Base-by-base conservation (phyloP, 2,797 vertebrate species). In the Threskiornis aethiopicus region DNA sequence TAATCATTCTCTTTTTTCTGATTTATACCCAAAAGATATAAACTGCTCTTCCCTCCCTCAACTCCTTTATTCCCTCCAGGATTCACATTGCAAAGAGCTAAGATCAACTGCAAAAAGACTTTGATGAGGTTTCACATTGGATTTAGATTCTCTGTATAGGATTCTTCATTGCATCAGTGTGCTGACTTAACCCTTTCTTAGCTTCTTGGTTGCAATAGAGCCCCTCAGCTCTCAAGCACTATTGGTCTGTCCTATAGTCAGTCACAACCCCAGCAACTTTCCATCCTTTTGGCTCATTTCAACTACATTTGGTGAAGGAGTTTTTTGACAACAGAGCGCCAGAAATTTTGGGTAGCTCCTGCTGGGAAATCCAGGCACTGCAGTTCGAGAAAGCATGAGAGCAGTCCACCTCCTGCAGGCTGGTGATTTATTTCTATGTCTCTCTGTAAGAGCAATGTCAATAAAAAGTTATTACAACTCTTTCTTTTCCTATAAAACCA, bases 381-480 rank as follows among this genome's bases (percentile, higher is more conserved):
- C 0, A 0, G 44, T 67, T 67, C 37, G 44, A 87, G 24, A 87
- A 92, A 89, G 29, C 51, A 67, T 5, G 8, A 91, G 35, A 80
- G 29, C 65, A 51, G 91, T 92, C 84, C 89, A 78, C 85, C 46
- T 96, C 58, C 69, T 94, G 61, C 65, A 84, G 79, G 49, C 16
- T 55, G 39, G 49, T 92, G 82, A 94, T 94, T 91, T 97, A 91
- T 89, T 93, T 91, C 82, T 67, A 39, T 82, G 64, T 71, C 61
- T 84, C 87, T 75, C 75, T 77, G 84, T 72, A 94, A 94, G n/a
- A 93, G 47, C 83, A 86, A 84, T 84, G 92, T 93, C 96, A 95
- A 96, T 96, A 96, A 95, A 96, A 97, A 95, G 92, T 95, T 96
- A 97, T 95, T 96, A 90, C 92, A 94, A 86, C 72, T 86, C 61